A percentile compares a stretch with the other conserved stretches of the same genome.
phyloP scores from a whole-genome alignment of 2,113 vertebrate species.

The Triplophysa rosa region DNA sequence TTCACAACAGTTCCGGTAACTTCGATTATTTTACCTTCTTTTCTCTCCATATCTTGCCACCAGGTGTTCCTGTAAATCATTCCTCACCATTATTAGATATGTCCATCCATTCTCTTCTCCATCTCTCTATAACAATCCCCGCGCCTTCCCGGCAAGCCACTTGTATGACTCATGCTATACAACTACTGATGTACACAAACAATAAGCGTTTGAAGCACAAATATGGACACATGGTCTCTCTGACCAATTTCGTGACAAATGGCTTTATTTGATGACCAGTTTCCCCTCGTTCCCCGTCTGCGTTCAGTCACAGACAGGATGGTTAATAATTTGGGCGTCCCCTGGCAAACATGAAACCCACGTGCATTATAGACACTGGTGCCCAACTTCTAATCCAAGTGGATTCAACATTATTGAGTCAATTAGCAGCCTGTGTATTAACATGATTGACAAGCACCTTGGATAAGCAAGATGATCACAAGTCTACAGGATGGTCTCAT shows the following conservation, averaged over 20 bases:
- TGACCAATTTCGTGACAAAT: not conserved
- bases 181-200: slow-evolving; percentile 35
- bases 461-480: slow-evolving; percentile 39
- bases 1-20: not conserved
- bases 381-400: slow-evolving; percentile 19
- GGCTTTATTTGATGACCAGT: not conserved
- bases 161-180: not conserved
- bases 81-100: slow-evolving; percentile 14
- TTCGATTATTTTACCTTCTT: not conserved
- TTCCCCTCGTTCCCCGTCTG: not conserved
- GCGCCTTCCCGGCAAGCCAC: not conserved
- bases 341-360: slow-evolving; percentile 8
- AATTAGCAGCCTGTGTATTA: slow-evolving; percentile 54
- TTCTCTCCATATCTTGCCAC: slow-evolving; percentile 27
- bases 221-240: not conserved
- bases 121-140: not conserved
- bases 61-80: slow-evolving; percentile 9
- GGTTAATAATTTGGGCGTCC: slow-evolving; percentile 3
- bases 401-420: slow-evolving; percentile 52
- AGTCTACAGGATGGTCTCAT: not conserved
- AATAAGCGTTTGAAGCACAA: not conserved
- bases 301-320: not conserved
- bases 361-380: not conserved
- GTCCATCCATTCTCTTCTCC: not conserved
- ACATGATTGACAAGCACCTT: slow-evolving; percentile 52